These are phyloP conservation scores for Scolopax bukidnonensis DNA, from an alignment of 2,797 vertebrate genomes.

Conservation along the genomic window DNA sequence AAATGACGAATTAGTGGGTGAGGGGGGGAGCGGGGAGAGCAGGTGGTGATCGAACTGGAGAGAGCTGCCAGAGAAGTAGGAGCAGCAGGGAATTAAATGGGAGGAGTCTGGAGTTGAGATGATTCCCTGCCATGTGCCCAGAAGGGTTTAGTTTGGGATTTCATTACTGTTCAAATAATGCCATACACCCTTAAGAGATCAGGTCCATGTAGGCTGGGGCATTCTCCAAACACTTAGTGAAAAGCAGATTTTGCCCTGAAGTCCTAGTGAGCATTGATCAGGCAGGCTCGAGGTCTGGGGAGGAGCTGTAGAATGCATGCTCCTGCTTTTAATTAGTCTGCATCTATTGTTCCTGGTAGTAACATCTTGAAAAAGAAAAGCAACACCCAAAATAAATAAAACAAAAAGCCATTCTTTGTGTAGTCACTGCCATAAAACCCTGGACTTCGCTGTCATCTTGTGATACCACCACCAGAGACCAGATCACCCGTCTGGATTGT, in stretches of 20 bases:
- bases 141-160: conserved; percentile 53
- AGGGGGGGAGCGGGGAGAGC: conserved; percentile 34
- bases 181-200: neutral
- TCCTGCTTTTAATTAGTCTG: conserved; percentile 43
- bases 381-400: neutral
- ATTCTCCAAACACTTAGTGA: neutral
- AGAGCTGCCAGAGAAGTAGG: conserved; percentile 52
- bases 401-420: neutral
- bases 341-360: conserved; percentile 25
- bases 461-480: neutral
- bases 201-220: neutral
- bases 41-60: conserved; percentile 49
- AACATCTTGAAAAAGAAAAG: neutral
- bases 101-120: conserved; percentile 8
- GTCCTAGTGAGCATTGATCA: neutral
- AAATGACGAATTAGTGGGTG: neutral
- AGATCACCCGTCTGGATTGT: neutral
- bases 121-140: conserved; percentile 1
- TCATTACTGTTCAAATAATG: conserved; percentile 30
- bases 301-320: neutral
- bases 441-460: neutral
- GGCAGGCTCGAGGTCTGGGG: rapidly evolving
- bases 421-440: neutral
- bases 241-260: neutral
- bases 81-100: conserved; percentile 63